phyloP scores from a whole-genome alignment of 1,140 invertebrate genomes.

The Drosophila orena region DNA sequence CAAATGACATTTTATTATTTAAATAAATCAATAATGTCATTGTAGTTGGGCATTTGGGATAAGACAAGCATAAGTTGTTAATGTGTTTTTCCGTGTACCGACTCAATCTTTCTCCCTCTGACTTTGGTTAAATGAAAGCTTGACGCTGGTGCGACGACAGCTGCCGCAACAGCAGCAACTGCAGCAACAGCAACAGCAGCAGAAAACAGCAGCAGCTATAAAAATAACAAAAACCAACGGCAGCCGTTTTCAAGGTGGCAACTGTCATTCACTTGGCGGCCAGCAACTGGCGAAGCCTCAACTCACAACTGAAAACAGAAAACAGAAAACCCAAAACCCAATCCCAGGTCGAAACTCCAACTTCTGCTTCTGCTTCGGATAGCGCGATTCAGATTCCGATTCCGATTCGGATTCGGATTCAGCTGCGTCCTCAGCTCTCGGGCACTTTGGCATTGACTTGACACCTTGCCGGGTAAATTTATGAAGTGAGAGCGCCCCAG shows the following conservation, averaged over 20 bases:
- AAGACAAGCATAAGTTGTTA: background rate
- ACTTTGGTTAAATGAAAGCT: conserved; percentile 73
- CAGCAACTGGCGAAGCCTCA: conserved; percentile 44
- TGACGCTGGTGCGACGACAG: conserved; percentile 63
- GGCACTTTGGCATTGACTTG: conserved; percentile 74
- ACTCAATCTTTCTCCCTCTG: conserved; percentile 4
- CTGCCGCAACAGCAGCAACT: conserved; percentile 48
- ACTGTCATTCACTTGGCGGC: conserved; percentile 76
- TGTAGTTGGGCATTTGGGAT: background rate
- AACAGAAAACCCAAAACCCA: conserved; percentile 27
- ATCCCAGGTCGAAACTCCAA: conserved; percentile 17
- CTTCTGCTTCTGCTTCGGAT: conserved; percentile 19
- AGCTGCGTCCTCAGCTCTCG: conserved; percentile 43
- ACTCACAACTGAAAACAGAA: conserved; percentile 41
- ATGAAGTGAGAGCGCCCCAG: conserved; percentile 74
- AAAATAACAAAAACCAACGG: conserved; percentile 20
- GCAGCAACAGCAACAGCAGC: conserved; percentile 21
- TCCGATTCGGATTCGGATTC: conserved; percentile 13
- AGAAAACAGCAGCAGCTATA: conserved; percentile 29
- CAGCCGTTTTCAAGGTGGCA: conserved; percentile 74
- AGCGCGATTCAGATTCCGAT: background rate
- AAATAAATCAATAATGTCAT: background rate
- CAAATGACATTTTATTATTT: background rate
- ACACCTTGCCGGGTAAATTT: conserved; percentile 76
- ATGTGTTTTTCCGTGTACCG: background rate